phyloP scores from a whole-genome alignment of 1,140 invertebrate species.

The Orchesella cincta region DNA sequence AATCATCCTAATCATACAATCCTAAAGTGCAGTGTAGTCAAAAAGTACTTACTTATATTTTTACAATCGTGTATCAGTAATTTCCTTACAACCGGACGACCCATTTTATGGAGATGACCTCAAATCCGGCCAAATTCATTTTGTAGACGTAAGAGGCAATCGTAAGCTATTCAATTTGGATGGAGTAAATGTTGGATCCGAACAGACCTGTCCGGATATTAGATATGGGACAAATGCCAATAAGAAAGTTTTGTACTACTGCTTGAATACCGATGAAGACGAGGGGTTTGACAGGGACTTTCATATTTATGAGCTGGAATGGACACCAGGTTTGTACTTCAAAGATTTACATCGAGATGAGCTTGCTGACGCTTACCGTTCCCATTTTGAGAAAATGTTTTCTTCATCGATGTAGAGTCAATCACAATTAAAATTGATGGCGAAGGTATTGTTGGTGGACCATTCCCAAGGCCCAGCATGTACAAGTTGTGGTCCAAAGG shows the following conservation, averaged over 20 bases:
- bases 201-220: slow-evolving; percentile 30
- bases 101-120: slow-evolving; percentile 21
- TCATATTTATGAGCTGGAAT: slow-evolving; percentile 54
- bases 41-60: not conserved
- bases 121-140: slow-evolving; percentile 27
- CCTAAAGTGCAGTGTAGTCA: not conserved
- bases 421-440: slow-evolving; percentile 59
- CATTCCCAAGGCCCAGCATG: slow-evolving; percentile 42
- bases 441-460: slow-evolving; percentile 54
- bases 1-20: not conserved
- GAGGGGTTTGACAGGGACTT: slow-evolving; percentile 52
- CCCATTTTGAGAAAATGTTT: slow-evolving; percentile 32
- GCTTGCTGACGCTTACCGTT: not conserved
- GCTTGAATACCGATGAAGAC: slow-evolving; percentile 52
- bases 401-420: slow-evolving; percentile 16
- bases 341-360: slow-evolving; percentile 23
- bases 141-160: slow-evolving; percentile 38
- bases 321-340: slow-evolving; percentile 52
- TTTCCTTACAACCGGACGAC: slow-evolving; percentile 21
- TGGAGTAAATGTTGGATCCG: slow-evolving; percentile 28
- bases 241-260: slow-evolving; percentile 11
- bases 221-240: not conserved
- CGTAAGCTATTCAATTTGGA: not conserved
- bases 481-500: slow-evolving; percentile 47
- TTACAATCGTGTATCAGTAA: slow-evolving; percentile 1